Evolutionary conservation across 2,797 vertebrate genomes (phyloP), one percentile per base, ranked within the genome.

Genomic region (Nasua narica): DNA sequence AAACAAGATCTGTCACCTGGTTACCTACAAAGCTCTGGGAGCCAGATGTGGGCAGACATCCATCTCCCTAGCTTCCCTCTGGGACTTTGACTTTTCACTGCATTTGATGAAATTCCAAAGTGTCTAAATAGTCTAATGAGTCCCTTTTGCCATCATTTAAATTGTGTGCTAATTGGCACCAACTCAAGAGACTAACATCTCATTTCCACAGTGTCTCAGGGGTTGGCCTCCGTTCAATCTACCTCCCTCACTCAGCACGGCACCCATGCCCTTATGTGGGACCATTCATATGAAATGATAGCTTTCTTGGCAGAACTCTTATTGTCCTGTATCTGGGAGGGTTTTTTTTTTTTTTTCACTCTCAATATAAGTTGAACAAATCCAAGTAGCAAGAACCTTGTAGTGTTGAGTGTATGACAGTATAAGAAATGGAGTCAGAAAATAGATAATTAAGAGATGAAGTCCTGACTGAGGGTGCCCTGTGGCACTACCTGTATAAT

Each of bases 101-200:
- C 93, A 4, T 91, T 94, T 97, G 90, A 67, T 65, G 46, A 96
- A 95, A 97, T 91, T 97, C 48, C 52, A 81, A 85, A 92, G 58
- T 94, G 32, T 96, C 74, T 89, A 32, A 76, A 87, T 84, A 93
- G 79, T 82, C 70, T 96, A 93, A 94, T 91, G 62, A 94, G 81
- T 90, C 65, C 46, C 43, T 90, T 96, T 93, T 90, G 46, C 40
- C 77, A 67, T 96, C 89, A 85, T 85, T 96, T 95, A 91, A 97
- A 97, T 92, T 94, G 62, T 81, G 32, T 91, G 74, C 60, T 94
- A 96, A 97, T 76, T 96, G 96, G 89, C 46, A 95, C 32, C 70
- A 91, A 94, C 69, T 96, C 74, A 91, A 87, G 86, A 95, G 89
- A 97, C 90, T 95, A 92, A 69, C 21, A 84, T 97, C 60, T 95